These are phyloP conservation scores for Enteromius anoplus DNA, from an alignment of 2,797 vertebrate genomes.

Conservation along the genomic window DNA sequence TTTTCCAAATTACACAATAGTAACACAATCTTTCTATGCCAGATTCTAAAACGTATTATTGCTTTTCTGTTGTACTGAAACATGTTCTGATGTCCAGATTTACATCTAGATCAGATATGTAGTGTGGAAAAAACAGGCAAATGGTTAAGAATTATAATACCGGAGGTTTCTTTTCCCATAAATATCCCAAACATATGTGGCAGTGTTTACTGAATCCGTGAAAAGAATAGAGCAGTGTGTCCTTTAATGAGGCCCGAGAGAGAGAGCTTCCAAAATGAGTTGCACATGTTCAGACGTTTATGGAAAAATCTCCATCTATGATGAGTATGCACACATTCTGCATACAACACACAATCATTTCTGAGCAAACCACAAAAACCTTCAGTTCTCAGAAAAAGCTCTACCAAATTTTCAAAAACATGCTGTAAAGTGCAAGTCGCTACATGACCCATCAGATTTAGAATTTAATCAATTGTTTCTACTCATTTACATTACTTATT, in stretches of 20 bases:
- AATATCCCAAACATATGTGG: slow-evolving; percentile 3
- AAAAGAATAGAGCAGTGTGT: slow-evolving; percentile 14
- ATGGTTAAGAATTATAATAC: neutral
- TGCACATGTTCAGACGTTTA: slow-evolving; percentile 12
- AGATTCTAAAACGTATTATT: neutral
- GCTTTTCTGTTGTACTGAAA: neutral
- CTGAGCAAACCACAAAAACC: neutral
- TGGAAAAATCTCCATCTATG: slow-evolving; percentile 3
- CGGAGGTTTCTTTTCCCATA: neutral
- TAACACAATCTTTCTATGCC: neutral
- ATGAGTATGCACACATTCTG: neutral
- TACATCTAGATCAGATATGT: neutral
- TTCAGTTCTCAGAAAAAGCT: neutral
- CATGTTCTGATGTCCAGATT: neutral
- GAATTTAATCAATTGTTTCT: neutral
- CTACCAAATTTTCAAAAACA: neutral
- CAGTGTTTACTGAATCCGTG: slow-evolving; percentile 17
- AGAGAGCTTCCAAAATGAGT: slow-evolving; percentile 10
- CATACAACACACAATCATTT: slow-evolving; percentile 8
- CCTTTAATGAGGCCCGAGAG: neutral
- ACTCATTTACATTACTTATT: neutral
- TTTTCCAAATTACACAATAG: neutral
- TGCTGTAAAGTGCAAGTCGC: neutral
- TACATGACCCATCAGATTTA: neutral
- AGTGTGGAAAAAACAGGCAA: neutral